phyloP scores from a whole-genome alignment of 2,888 invertebrate species.

The Tetropium fuscum region DNA sequence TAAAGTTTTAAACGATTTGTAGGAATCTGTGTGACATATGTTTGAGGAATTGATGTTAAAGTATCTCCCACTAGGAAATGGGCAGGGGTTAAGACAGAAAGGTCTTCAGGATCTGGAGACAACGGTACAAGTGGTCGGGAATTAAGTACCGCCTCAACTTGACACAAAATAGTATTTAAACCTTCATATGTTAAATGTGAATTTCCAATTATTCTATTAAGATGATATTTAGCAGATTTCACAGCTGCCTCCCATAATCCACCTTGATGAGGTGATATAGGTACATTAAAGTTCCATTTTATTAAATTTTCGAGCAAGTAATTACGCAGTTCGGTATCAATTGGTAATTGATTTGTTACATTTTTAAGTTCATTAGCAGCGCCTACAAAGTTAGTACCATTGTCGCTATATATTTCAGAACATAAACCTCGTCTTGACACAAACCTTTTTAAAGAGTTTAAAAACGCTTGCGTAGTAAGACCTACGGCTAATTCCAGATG shows the following conservation, averaged over 20 bases:
- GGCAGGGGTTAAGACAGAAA: constrained; percentile 44
- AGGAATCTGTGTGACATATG: constrained; percentile 24
- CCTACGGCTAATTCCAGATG: constrained; percentile 40
- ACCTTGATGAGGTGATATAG: constrained; percentile 10
- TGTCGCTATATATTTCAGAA: constrained; percentile 33
- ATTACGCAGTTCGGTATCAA: not conserved
- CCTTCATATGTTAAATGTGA: constrained; percentile 2
- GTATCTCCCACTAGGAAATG: constrained; percentile 48
- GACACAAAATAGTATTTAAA: constrained; percentile 10
- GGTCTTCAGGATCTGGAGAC: constrained; percentile 46
- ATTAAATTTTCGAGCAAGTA: constrained; percentile 16
- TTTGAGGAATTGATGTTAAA: constrained; percentile 39
- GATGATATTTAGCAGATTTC: constrained; percentile 3
- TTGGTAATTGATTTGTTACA: not conserved
- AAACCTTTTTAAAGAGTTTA: constrained; percentile 40
- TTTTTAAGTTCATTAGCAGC: constrained; percentile 32
- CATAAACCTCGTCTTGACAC: constrained; percentile 28
- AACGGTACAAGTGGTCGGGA: constrained; percentile 47
- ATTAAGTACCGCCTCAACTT: constrained; percentile 5
- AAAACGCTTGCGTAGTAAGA: constrained; percentile 34
- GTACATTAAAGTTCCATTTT: constrained; percentile 7
- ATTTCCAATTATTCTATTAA: not conserved
- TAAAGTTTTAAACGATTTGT: constrained; percentile 38
- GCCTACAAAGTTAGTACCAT: constrained; percentile 45
- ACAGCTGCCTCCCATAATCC: constrained; percentile 14